Conservation (phyloP, 30 jellyfish, hydroid and myxozoan genomes). For the Rhopilema esculentum region DNA sequence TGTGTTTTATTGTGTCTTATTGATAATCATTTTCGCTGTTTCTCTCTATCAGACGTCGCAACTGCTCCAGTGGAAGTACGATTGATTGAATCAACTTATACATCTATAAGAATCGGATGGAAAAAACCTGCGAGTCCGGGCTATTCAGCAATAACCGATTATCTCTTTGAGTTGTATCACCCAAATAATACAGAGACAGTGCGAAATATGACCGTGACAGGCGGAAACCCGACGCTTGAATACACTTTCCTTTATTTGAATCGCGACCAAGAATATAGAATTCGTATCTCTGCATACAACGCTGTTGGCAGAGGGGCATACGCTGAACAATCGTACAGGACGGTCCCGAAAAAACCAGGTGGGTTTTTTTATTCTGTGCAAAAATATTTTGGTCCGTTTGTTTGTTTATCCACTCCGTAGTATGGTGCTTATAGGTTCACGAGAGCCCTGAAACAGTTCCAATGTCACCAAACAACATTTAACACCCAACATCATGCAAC, state of each 20-base stretch:
- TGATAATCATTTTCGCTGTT: too few species aligned
- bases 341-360: background rate
- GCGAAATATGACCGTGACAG: background rate
- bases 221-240: background rate
- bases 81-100: background rate
- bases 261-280: background rate
- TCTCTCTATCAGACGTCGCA: slow-evolving; percentile 8
- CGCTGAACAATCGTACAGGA: background rate
- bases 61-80: background rate
- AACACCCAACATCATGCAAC: too few species aligned
- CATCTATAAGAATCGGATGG: slow-evolving; percentile 16
- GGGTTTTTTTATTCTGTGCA: background rate
- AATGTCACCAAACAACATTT: too few species aligned
- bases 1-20: too few species aligned
- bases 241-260: slow-evolving; percentile 4
- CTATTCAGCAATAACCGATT: background rate
- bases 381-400: too few species aligned
- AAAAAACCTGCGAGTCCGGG: slow-evolving; percentile 4
- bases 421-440: too few species aligned
- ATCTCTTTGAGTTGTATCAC: background rate
- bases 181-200: background rate
- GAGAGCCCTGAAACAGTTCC: too few species aligned
- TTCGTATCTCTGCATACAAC: slow-evolving; percentile 18
- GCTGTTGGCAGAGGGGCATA: slow-evolving; percentile 20
- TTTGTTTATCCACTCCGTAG: too few species aligned